These are phyloP conservation scores for Andrena fulva DNA, from an alignment of 2,888 invertebrate species.

Conservation along the genomic window DNA sequence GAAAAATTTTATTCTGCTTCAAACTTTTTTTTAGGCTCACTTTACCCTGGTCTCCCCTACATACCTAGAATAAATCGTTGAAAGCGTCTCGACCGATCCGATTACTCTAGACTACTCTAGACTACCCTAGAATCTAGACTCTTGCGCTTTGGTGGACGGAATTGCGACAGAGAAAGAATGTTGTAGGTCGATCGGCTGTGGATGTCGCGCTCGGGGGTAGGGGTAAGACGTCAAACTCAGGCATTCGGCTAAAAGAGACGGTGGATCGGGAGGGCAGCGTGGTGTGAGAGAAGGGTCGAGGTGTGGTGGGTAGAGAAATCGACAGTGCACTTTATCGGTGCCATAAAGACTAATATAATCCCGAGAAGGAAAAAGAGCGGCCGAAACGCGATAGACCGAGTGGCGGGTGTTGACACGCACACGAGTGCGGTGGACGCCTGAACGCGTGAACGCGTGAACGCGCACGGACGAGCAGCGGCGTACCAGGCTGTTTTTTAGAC, in stretches of 20 bases:
- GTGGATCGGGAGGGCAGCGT: conserved; percentile 17
- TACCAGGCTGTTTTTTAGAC: conserved; percentile 80
- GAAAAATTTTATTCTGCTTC: too few relatives aligned
- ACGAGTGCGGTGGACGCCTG: conserved; percentile 49
- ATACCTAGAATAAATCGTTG: neutral
- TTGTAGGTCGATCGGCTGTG: conserved; percentile 9
- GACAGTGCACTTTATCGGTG: conserved; percentile 81
- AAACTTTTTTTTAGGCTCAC: too few relatives aligned
- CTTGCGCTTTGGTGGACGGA: neutral
- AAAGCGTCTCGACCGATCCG: neutral
- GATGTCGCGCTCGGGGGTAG: neutral
- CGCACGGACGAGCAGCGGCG: conserved; percentile 50
- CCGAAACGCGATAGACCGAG: conserved; percentile 60
- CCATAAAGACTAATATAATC: conserved; percentile 82
- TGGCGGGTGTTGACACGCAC: conserved; percentile 72
- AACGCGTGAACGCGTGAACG: conserved; percentile 11
- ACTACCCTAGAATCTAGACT: neutral
- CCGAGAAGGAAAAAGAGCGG: conserved; percentile 69
- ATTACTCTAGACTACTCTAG: neutral
- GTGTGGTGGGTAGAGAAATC: conserved; percentile 67
- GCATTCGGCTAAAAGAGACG: conserved; percentile 44
- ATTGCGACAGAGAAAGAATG: neutral
- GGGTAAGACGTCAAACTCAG: conserved; percentile 55
- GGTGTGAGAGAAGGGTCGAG: conserved; percentile 26
- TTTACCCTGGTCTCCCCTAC: too few relatives aligned